Evolutionary conservation across 1,140 invertebrate species (phyloP), one percentile per base, ranked within the genome.

Genomic region (Sitophilus oryzae): DNA sequence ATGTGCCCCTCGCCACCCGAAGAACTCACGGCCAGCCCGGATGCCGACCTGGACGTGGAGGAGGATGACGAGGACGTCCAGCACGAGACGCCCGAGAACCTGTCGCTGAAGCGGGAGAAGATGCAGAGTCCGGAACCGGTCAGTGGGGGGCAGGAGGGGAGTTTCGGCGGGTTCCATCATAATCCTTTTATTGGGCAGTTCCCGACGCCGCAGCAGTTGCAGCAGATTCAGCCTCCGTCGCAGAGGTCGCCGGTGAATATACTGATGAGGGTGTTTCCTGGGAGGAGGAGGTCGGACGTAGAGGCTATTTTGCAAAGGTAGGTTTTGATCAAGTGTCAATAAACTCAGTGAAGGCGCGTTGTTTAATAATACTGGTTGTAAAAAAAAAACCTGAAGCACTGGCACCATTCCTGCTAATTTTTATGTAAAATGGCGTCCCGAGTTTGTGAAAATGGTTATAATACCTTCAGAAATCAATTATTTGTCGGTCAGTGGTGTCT

Each of bases 181-280:
- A n/a, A n/a, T n/a, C 73, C 21, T 36, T 76, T 46, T 72, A n/a
- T n/a, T n/a, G 72, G 58, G 66, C 73, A 60, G 66, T 70, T 68
- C 52, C 57, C 60, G 14, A 75, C 54, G 62, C 79, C 70, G 66
- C 78, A 61, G 58, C 73, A 74, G 5, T 72, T 73, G 66, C 78
- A 61, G 58, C 73, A 74, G 5, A 73, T 73, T 66, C 20, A 69
- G 11, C 66, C 69, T 16, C 71, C 48, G 70, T 19, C 71, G 18
- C 80, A 82, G 58, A 72, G 82, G 37, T 84, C 84, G 0, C 84
- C 86, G 0, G 77, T 90, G 2, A 88, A 91, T 66, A 82, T 88
- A 10, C 74, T 91, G 6, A 72, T 85, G 43, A 74, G 83, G 37
- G 89, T 95, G 0, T 96, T 95, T 69, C 92, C 92, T 0, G 83